Evolutionary conservation across 2,888 invertebrate species (phyloP).

Genomic region (Ochlodes sylvanus): DNA sequence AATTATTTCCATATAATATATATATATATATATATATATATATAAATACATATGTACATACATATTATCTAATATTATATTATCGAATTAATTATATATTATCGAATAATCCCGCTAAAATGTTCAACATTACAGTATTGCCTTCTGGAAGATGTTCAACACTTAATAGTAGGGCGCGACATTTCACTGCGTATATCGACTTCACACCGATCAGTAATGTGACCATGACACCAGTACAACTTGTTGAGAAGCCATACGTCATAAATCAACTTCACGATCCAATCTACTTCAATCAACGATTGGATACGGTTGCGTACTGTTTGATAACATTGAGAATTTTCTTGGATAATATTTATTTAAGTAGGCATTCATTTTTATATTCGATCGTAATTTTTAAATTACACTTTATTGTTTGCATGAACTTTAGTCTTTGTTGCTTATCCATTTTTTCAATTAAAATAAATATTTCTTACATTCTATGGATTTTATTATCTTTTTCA

Average conservation of each 20-base stretch:
- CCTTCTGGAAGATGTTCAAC: too few species aligned
- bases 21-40: too few species aligned
- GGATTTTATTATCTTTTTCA: slow-evolving; percentile 47
- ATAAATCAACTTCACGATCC: background rate
- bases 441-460: background rate
- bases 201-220: background rate
- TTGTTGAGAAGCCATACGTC: background rate
- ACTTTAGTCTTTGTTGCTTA: background rate
- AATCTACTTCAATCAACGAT: background rate
- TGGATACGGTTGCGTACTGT: background rate
- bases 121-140: too few species aligned
- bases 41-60: too few species aligned
- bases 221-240: background rate
- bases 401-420: background rate
- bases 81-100: too few species aligned
- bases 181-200: too few species aligned
- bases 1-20: too few species aligned
- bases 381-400: background rate
- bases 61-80: too few species aligned
- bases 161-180: too few species aligned
- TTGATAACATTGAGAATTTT: background rate
- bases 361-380: background rate
- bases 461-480: background rate
- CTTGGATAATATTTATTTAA: background rate
- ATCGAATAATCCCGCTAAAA: too few species aligned